Evolutionary conservation across 2,888 invertebrate genomes (phyloP).

Genomic region (Pammene aurita): DNA sequence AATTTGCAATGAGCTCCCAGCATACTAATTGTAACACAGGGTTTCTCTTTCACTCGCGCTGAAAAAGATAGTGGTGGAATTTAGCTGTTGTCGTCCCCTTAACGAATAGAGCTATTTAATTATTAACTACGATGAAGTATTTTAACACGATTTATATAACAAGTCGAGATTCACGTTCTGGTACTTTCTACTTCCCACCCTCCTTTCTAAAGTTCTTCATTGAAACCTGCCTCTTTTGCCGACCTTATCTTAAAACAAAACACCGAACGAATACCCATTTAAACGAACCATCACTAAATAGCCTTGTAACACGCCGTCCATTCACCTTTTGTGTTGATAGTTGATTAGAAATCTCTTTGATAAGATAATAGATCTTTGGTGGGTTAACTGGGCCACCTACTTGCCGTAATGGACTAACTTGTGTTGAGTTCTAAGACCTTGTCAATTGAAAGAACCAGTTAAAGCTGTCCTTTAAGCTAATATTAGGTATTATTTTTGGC

Average conservation of each 20-base stretch:
- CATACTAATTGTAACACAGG: too few relatives aligned
- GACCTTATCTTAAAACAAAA: constrained; percentile 9
- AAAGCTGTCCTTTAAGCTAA: neutral
- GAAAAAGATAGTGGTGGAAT: too few relatives aligned
- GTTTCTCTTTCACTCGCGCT: too few relatives aligned
- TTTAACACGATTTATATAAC: too few relatives aligned
- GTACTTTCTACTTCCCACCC: too few relatives aligned
- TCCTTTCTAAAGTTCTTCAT: neutral
- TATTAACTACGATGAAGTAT: too few relatives aligned
- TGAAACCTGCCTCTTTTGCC: neutral
- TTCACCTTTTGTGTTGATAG: constrained; percentile 30
- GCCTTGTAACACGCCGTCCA: constrained; percentile 20
- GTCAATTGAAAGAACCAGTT: constrained; percentile 13
- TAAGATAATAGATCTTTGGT: constrained; percentile 34
- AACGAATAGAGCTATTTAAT: too few relatives aligned
- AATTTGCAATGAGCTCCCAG: too few relatives aligned
- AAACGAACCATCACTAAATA: constrained; percentile 17
- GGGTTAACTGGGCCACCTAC: constrained; percentile 25
- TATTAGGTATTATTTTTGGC: neutral
- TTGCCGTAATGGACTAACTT: constrained; percentile 19
- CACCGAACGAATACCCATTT: constrained; percentile 13
- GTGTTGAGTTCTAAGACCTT: constrained; percentile 11
- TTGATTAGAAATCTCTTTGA: constrained; percentile 32
- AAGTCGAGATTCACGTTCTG: too few relatives aligned
- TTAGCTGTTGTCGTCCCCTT: too few relatives aligned